phyloP scores from a whole-genome alignment of 2,797 vertebrate genomes.

The Dendrocincla tyrannina region DNA sequence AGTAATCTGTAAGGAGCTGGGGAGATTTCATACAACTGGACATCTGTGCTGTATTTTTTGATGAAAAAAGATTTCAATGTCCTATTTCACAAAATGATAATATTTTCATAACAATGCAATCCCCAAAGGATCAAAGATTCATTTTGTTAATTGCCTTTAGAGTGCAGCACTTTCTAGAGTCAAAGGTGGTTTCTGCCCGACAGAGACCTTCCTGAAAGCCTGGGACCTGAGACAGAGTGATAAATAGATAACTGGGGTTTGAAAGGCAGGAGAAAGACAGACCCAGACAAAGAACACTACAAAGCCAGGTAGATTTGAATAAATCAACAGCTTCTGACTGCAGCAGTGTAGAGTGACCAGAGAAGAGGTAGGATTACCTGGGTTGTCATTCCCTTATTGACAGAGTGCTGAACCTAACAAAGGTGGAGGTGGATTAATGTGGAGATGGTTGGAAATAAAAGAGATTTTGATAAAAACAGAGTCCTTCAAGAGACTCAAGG shows the following conservation, averaged over 20 bases:
- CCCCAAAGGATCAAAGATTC: background rate
- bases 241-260: background rate
- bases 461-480: background rate
- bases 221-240: background rate
- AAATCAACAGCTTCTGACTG: background rate
- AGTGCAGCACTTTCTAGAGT: background rate
- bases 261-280: background rate
- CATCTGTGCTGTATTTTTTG: background rate
- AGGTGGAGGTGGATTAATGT: background rate
- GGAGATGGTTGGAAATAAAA: background rate
- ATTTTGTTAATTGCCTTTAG: background rate
- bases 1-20: background rate
- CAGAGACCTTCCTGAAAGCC: background rate
- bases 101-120: background rate
- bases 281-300: background rate
- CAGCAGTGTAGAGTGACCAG: background rate
- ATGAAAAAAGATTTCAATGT: background rate
- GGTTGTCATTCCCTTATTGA: background rate
- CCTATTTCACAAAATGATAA: background rate
- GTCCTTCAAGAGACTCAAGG: background rate
- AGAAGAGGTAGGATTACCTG: background rate
- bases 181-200: background rate
- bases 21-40: background rate
- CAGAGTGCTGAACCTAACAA: background rate
- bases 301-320: background rate